These are phyloP conservation scores for Rhynchomys soricoides DNA, from an alignment of 2,113 vertebrate genomes.

Conservation along the genomic window DNA sequence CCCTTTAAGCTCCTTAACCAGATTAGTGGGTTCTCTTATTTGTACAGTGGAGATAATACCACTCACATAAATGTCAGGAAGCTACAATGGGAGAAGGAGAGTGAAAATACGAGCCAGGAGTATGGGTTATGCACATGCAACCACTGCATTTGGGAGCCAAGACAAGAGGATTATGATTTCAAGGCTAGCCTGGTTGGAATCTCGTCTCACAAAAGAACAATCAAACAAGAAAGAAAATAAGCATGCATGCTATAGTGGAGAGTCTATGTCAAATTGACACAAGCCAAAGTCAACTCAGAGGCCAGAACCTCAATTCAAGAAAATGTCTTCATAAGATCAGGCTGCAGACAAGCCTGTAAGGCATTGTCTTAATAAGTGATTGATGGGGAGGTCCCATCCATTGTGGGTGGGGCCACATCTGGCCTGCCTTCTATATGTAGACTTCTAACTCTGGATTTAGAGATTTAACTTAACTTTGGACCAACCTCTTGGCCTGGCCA, in stretches of 20 bases:
- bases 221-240: background rate
- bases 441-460: background rate
- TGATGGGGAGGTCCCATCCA: background rate
- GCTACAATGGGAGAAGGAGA: background rate
- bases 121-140: background rate
- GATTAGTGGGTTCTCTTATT: background rate
- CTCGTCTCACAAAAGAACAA: background rate
- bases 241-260: background rate
- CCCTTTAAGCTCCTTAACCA: constrained; percentile 1
- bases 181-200: background rate
- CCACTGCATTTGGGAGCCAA: background rate
- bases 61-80: background rate
- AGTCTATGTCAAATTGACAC: background rate
- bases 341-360: background rate
- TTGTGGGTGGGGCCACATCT: background rate
- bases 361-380: background rate
- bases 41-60: background rate
- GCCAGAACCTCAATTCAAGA: background rate
- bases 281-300: background rate
- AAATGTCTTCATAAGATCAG: background rate
- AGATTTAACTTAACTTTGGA: constrained; percentile 38
- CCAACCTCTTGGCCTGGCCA: background rate
- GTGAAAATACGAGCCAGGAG: background rate
- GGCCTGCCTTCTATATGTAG: background rate
- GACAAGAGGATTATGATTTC: background rate